Evolutionary conservation across 2,113 vertebrate genomes (phyloP), one percentile per base, ranked within the genome.

Genomic region (Nannobrachium achirus): DNA sequence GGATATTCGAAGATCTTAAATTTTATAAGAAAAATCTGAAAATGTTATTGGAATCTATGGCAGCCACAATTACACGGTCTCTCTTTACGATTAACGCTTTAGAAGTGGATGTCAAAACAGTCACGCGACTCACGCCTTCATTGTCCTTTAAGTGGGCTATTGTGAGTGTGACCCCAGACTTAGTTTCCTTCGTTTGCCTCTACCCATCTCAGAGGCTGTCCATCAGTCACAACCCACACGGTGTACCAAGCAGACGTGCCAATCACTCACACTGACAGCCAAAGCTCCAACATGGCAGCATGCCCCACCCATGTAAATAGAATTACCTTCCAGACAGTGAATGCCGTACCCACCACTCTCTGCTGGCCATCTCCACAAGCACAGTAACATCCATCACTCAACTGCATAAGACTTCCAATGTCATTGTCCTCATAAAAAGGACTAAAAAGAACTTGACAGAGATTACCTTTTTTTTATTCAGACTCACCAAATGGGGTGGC

Each of bases 201-300:
- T 41, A 49, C 62, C 49, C 56, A 80, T 86, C 66, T 16, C 3
- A 9, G 61, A n/a, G 49, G 52, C 70, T 44, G 63, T 73, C 85
- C 50, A 67, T 86, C 85, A 81, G 78, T 84, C 84, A 73, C 66
- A 7, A 41, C 73, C 74, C 77, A 62, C 82, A 46, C 71, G 8
- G 52, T 1, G 9, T 41, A 18, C 11, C 38, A 41, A 13, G 68
- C 66, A 25, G 44, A 80, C 75, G 65, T 38, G 6, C 10, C 55
- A n/a, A 56, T 81, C 85, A 71, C 62, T 78, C 70, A 56, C 20
- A 69, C 18, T 61, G 48, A 18, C 49, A 45, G 66, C 25, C 59
- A n/a, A n/a, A 42, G 10, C 71, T 69, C 60, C 39, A 10, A 65
- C 64, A 49, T 42, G 18, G 16, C 68, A 51, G 58, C 6, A 1